Base-by-base conservation (phyloP, 64 coral and sea anemone species). In the Actinia equina region DNA sequence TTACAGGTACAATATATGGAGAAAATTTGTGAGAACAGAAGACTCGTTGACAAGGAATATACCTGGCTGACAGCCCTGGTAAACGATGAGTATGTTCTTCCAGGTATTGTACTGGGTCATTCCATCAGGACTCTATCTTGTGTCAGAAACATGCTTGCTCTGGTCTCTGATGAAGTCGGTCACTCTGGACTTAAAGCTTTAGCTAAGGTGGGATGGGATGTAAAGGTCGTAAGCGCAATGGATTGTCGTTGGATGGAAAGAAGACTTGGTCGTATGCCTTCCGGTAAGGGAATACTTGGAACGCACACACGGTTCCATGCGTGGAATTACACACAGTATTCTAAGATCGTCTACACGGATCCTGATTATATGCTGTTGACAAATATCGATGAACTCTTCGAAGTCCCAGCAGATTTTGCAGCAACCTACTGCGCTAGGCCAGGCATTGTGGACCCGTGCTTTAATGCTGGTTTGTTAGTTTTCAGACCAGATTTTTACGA, bases 201-300 rank as follows among this genome's bases (percentile, higher is more conserved):
- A 0, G 62, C 59, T 6, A 84, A 63, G 41, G 87, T 90, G 52
- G 97, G 93, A 41, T 99, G 88, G 91, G 61, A 58, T 13, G 77
- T 88, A 45, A 90, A 64, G 19, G 55, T 91, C 61, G 93, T 99
- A 45, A 87, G 85, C 54, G 93, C 88, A 20, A 92, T 99, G 89
- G 90, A 99, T 46, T 95, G 97, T 59, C 44, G 93, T 23, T 99
- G 97, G 97, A 92, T 99, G 85, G 93, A 99, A 43, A n/a, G 27
- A 44, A 91, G 87, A 78, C 27, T 93, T 46, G 88, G 97, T 3
- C 79, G 37, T 54, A 84, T 60, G 59, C 37, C 86, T 44, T 88
- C 89, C 16, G 83, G 85, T 61, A 88, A 86, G 69, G 77, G 85
- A 62, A 70, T 87, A 82, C 79, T 90, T 15, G 93, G 95, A 9